Conservation (phyloP, 2,113 vertebrate species). For the Amphiprion ocellaris region DNA sequence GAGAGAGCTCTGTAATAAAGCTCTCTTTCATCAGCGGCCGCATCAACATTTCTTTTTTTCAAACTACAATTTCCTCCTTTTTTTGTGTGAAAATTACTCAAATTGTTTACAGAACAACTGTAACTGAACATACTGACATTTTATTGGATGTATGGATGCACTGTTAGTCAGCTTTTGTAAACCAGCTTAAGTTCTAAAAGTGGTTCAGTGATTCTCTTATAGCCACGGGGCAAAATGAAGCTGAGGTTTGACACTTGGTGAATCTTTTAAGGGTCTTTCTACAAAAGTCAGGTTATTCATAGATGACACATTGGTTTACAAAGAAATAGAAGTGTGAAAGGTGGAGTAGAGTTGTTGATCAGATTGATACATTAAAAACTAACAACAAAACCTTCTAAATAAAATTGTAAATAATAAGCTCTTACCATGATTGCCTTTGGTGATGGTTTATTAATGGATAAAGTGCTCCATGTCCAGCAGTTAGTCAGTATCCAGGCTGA, state of each 20-base stretch:
- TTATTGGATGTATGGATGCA: neutral
- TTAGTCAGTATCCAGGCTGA: slow-evolving; percentile 32
- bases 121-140: neutral
- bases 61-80: slow-evolving; percentile 50
- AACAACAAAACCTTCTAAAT: neutral
- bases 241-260: neutral
- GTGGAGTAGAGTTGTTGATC: neutral
- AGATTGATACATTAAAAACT: neutral
- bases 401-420: neutral
- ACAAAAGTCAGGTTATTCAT: slow-evolving; percentile 9
- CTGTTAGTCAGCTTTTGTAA: neutral
- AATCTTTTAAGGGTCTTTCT: neutral
- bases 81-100: neutral
- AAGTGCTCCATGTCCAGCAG: slow-evolving; percentile 56
- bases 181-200: neutral
- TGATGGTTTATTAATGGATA: slow-evolving; percentile 17
- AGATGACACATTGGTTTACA: neutral
- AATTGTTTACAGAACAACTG: neutral
- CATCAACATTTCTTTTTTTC: neutral
- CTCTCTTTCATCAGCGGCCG: slow-evolving; percentile 46
- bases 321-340: slow-evolving; percentile 28
- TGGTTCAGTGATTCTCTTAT: neutral
- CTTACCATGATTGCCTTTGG: slow-evolving; percentile 74
- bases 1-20: slow-evolving; percentile 30
- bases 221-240: neutral